These are phyloP conservation scores for Dasypus novemcinctus DNA, from an alignment of 2,113 vertebrate species.

Conservation along the genomic window DNA sequence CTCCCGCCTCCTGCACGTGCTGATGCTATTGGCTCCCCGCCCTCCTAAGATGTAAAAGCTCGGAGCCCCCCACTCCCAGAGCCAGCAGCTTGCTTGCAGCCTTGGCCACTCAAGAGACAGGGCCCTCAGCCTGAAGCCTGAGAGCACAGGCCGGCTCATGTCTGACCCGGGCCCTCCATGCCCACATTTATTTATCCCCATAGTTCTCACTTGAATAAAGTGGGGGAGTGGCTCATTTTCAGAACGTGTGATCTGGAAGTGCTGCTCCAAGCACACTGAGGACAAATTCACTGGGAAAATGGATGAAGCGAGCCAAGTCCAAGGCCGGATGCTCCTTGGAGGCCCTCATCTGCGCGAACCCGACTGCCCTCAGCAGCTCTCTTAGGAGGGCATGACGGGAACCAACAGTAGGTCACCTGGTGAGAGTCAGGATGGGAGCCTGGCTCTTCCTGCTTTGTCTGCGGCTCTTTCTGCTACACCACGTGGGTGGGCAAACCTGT, in stretches of 20 bases:
- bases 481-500: not conserved
- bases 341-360: no score
- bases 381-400: no score
- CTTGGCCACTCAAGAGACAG: not conserved
- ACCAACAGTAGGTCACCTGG: fast-evolving
- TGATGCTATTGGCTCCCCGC: not conserved
- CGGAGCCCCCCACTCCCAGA: no score
- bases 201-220: not conserved
- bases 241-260: not conserved
- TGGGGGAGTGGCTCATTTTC: not conserved
- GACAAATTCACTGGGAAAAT: not conserved
- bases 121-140: fast-evolving
- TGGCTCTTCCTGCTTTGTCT: not conserved
- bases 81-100: not conserved
- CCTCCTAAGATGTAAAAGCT: not conserved
- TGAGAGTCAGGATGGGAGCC: not conserved
- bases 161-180: not conserved
- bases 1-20: not conserved
- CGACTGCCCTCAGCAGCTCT: not conserved
- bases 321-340: fast-evolving
- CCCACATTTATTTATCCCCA: not conserved
- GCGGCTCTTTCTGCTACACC: not conserved
- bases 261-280: not conserved
- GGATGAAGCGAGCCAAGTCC: not conserved
- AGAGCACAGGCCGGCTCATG: not conserved